phyloP scores from a whole-genome alignment of 2,113 vertebrate species.

The Macrotus californicus region DNA sequence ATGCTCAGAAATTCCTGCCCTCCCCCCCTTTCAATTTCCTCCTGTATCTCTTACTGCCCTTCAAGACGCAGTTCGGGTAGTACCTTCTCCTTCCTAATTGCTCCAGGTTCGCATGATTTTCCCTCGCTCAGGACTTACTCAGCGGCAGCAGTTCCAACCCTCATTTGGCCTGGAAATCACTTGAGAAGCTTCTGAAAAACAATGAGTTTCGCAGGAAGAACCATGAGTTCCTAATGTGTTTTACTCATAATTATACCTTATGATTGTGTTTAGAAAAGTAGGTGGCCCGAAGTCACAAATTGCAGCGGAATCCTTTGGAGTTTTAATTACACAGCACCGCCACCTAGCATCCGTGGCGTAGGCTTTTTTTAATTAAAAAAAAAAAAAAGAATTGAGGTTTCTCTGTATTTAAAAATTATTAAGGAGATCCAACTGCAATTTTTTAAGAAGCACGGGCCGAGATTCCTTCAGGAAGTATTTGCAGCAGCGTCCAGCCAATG shows the following conservation, averaged over 20 bases:
- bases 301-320: neutral
- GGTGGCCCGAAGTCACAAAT: conserved; percentile 31
- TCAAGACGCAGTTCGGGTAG: neutral
- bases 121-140: neutral
- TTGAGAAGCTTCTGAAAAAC: neutral
- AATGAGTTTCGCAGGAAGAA: conserved; percentile 58
- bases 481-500: neutral
- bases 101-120: neutral
- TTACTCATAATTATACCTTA: conserved; percentile 66
- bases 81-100: neutral
- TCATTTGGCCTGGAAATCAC: neutral
- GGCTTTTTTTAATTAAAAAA: neutral
- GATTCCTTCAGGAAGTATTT: neutral
- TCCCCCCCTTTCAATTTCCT: neutral
- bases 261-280: conserved; percentile 53
- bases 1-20: neutral
- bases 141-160: neutral
- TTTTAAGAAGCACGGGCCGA: neutral
- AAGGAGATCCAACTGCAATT: neutral
- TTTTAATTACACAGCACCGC: conserved; percentile 81
- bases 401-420: conserved; percentile 26
- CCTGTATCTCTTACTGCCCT: neutral
- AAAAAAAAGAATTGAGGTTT: neutral
- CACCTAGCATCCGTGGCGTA: conserved; percentile 78
- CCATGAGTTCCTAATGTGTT: conserved; percentile 19